Conservation (phyloP, 2,113 vertebrate genomes). For the Amphilophus citrinellus region DNA sequence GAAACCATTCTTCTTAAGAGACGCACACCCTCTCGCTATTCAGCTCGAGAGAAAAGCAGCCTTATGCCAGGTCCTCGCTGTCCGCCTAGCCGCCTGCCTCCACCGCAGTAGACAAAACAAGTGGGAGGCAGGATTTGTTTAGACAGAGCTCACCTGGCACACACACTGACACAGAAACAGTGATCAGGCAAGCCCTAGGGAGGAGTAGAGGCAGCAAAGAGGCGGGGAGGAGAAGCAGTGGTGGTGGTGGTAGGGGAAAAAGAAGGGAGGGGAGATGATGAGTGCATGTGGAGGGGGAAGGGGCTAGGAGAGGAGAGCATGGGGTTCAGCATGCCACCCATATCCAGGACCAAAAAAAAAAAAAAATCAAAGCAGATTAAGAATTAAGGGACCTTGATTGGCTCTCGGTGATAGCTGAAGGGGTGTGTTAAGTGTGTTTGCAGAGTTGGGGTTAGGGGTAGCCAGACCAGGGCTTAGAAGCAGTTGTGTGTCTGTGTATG, state of each 20-base stretch:
- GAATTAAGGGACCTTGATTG: conserved; percentile 46
- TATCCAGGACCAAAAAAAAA: conserved; percentile 44
- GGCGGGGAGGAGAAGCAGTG: conserved; percentile 15
- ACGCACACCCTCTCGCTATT: conserved; percentile 14
- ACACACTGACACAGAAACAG: conserved; percentile 71
- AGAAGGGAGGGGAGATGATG: conserved; percentile 3
- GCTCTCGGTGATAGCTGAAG: conserved; percentile 18
- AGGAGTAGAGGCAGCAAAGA: conserved; percentile 40
- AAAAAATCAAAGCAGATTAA: conserved; percentile 51
- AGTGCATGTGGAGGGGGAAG: conserved; percentile 14
- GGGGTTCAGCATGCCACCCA: conserved; percentile 27
- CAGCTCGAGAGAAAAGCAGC: conserved; percentile 51
- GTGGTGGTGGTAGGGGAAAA: neutral
- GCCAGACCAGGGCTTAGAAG: conserved; percentile 44
- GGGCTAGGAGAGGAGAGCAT: conserved; percentile 6
- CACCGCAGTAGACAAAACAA: conserved; percentile 79
- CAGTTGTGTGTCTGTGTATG: conserved; percentile 36
- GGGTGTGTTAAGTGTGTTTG: conserved; percentile 34
- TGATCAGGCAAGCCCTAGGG: conserved; percentile 69
- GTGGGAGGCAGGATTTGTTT: conserved; percentile 76
- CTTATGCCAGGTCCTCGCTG: conserved; percentile 43
- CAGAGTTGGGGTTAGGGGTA: conserved; percentile 5
- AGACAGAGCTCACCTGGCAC: conserved; percentile 81
- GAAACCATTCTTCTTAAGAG: conserved; percentile 33
- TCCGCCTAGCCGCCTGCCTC: conserved; percentile 60